Percentiles rank a stretch among this genome's conserved stretches.
Conservation (phyloP, 2,797 vertebrate genomes). For the Sebastes taczanowskii region DNA sequence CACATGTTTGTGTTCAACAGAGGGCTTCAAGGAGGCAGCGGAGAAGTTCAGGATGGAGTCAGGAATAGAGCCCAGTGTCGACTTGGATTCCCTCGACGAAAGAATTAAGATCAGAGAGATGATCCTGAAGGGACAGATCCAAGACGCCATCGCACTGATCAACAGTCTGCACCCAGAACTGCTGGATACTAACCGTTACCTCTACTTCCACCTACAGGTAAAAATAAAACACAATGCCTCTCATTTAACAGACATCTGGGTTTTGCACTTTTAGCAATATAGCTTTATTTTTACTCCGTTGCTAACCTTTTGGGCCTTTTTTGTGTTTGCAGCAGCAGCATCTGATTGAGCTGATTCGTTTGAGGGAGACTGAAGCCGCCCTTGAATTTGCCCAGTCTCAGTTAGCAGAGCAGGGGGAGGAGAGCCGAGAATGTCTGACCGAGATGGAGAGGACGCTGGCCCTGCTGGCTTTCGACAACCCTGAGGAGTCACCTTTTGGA, state of each 20-base stretch:
- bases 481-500: constrained; percentile 96
- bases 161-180: constrained; percentile 97
- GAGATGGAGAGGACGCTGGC: constrained; percentile 98
- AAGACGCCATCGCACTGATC: constrained; percentile 95
- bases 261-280: neutral
- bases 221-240: neutral
- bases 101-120: constrained; percentile 98
- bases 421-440: constrained; percentile 95
- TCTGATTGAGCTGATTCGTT: constrained; percentile 96
- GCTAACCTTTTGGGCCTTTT: neutral
- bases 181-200: constrained; percentile 96
- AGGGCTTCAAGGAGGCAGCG: constrained; percentile 98
- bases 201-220: constrained; percentile 98
- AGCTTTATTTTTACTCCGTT: neutral
- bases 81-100: constrained; percentile 96
- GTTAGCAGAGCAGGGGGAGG: constrained; percentile 97
- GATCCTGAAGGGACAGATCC: constrained; percentile 97
- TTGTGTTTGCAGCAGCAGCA: constrained; percentile 90
- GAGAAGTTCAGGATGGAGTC: constrained; percentile 99
- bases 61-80: constrained; percentile 96
- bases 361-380: constrained; percentile 96
- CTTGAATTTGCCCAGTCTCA: constrained; percentile 98
- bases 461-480: constrained; percentile 95
- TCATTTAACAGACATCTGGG: neutral
- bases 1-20: constrained; percentile 67